These are phyloP conservation scores for Brachionus angularis DNA, from an alignment of 1,140 invertebrate genomes.

Conservation along the genomic window DNA sequence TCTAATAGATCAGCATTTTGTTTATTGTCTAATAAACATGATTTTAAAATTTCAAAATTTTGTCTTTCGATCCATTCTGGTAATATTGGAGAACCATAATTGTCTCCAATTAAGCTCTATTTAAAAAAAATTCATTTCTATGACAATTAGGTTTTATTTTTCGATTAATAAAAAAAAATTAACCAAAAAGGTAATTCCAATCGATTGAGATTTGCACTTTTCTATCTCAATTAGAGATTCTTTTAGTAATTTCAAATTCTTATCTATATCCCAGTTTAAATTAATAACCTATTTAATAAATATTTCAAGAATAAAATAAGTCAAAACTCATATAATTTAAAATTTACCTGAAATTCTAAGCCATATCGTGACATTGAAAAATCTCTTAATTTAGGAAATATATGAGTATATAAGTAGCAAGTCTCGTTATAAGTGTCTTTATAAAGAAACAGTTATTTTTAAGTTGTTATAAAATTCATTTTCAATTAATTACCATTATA, in stretches of 20 bases:
- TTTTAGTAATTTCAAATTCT: background rate
- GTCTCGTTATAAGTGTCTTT: constrained; percentile 27
- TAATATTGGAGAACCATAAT: constrained; percentile 14
- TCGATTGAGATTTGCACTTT: constrained; percentile 11
- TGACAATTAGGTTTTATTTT: background rate
- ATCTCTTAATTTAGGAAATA: constrained; percentile 17
- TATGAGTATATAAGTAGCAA: background rate
- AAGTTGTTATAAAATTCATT: too few species aligned
- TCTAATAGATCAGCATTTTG: background rate
- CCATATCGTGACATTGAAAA: constrained; percentile 39
- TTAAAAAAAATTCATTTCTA: background rate
- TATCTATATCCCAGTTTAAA: constrained; percentile 28
- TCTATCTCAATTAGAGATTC: constrained; percentile 1
- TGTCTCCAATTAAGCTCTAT: constrained; percentile 31
- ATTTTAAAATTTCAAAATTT: background rate
- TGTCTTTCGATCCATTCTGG: background rate
- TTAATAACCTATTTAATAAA: constrained; percentile 21
- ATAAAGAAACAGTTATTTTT: background rate
- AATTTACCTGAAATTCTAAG: constrained; percentile 36
- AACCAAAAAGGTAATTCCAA: constrained; percentile 23
- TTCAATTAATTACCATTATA: constrained; percentile 24
- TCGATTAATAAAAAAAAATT: background rate
- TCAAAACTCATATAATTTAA: background rate
- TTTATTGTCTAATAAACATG: background rate
- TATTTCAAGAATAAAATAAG: too few species aligned